phyloP scores from a whole-genome alignment of 2,888 invertebrate genomes.

The Gymnosoma rotundatum region DNA sequence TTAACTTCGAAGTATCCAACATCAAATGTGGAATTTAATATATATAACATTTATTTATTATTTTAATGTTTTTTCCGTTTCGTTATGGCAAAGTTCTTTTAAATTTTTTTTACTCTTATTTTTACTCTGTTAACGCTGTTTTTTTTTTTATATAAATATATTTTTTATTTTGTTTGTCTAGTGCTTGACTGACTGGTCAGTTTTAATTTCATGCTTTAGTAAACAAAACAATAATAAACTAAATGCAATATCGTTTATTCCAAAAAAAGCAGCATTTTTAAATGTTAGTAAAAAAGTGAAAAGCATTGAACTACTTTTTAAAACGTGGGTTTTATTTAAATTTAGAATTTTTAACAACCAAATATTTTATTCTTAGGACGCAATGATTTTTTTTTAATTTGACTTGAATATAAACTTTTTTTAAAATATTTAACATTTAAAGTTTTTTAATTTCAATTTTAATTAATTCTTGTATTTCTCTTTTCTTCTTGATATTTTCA shows the following conservation, averaged over 20 bases:
- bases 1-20: no score
- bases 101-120: constrained; percentile 12
- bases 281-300: neutral
- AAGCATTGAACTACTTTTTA: neutral
- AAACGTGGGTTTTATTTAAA: neutral
- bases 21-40: no score
- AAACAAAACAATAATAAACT: constrained; percentile 64
- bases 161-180: constrained; percentile 39
- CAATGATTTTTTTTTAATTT: neutral
- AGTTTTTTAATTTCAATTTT: constrained; percentile 25
- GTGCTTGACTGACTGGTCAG: constrained; percentile 54
- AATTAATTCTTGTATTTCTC: neutral
- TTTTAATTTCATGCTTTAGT: constrained; percentile 67
- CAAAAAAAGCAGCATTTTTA: neutral
- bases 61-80: neutral
- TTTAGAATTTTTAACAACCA: no score
- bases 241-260: constrained; percentile 32
- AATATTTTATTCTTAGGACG: no score
- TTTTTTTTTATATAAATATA: constrained; percentile 7
- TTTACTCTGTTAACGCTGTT: neutral
- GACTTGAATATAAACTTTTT: neutral
- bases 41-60: no score
- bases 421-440: constrained; percentile 24
- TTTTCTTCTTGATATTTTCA: constrained; percentile 44
- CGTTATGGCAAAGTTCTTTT: neutral